These are phyloP conservation scores for Aricia artaxerxes DNA, from an alignment of 2,888 invertebrate species.

Conservation along the genomic window DNA sequence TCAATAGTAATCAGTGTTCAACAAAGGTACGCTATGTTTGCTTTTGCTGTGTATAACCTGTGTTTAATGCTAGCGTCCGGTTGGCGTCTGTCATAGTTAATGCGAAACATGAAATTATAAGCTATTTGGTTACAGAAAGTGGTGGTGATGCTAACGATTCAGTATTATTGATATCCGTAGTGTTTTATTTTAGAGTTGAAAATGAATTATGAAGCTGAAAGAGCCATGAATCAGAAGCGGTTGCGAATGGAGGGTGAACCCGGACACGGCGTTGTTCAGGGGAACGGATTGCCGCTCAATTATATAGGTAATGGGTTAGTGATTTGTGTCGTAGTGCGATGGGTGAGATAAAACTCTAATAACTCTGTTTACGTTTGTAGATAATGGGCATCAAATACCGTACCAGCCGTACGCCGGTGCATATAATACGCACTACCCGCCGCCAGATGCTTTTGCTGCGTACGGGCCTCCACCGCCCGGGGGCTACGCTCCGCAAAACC, in stretches of 20 bases:
- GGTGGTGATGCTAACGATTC: conserved; percentile 47
- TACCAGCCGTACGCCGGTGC: conserved; percentile 76
- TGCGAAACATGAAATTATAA: conserved; percentile 58
- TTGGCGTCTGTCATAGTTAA: conserved; percentile 77
- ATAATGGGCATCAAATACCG: conserved; percentile 77
- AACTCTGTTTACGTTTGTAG: conserved; percentile 55
- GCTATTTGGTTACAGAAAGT: conserved; percentile 51
- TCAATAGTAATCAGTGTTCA: conserved; percentile 79
- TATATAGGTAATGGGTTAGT: conserved; percentile 66
- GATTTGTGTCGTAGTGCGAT: not conserved
- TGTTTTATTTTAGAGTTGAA: conserved; percentile 71
- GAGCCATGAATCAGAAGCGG: conserved; percentile 79
- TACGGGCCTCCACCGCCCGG: conserved; percentile 75
- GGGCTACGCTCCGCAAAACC: conserved; percentile 73
- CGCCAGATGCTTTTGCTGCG: conserved; percentile 74
- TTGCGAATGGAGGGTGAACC: conserved; percentile 78
- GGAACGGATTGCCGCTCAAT: conserved; percentile 77
- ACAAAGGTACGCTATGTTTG: conserved; percentile 82
- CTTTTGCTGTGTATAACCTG: conserved; percentile 76
- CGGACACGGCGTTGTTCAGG: conserved; percentile 76
- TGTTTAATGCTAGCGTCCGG: conserved; percentile 79
- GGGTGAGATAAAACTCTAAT: not conserved
- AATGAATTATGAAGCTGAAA: conserved; percentile 79
- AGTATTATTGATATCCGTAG: conserved; percentile 8
- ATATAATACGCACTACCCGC: conserved; percentile 77